Conservation (phyloP, 2,797 vertebrate genomes). For the Rhinoraja longicauda region DNA sequence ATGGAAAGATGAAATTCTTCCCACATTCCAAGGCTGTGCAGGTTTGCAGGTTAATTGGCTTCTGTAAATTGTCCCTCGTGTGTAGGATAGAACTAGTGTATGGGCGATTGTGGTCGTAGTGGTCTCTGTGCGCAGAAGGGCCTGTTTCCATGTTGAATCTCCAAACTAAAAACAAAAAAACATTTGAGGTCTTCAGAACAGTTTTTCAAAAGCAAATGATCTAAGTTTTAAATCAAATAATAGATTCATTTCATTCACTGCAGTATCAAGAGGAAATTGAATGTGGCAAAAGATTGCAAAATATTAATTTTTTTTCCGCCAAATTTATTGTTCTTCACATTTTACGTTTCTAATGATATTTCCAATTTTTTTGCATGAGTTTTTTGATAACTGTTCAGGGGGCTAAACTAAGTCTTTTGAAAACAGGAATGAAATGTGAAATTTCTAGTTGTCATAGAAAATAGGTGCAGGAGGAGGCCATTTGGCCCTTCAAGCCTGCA, state of each 20-base stretch:
- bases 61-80: too few relatives aligned
- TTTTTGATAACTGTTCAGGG: not conserved
- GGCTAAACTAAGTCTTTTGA: not conserved
- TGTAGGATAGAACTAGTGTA: too few relatives aligned
- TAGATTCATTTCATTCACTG: conserved; percentile 18
- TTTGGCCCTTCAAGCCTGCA: too few relatives aligned
- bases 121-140: too few relatives aligned
- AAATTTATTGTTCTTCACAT: conserved; percentile 37
- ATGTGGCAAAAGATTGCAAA: conserved; percentile 38
- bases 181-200: not conserved
- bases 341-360: conserved; percentile 34
- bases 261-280: conserved; percentile 39
- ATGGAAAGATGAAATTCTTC: too few relatives aligned
- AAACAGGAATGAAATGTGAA: not conserved
- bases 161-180: not conserved
- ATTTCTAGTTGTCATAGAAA: not conserved
- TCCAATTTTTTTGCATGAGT: conserved; percentile 35
- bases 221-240: not conserved
- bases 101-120: too few relatives aligned
- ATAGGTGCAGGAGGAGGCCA: too few relatives aligned
- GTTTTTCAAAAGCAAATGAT: not conserved
- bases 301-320: conserved; percentile 41
- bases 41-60: too few relatives aligned
- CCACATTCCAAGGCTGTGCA: too few relatives aligned
- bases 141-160: too few relatives aligned